These are phyloP conservation scores for Ciconia maguari DNA, from an alignment of 2,113 vertebrate species.

Conservation along the genomic window DNA sequence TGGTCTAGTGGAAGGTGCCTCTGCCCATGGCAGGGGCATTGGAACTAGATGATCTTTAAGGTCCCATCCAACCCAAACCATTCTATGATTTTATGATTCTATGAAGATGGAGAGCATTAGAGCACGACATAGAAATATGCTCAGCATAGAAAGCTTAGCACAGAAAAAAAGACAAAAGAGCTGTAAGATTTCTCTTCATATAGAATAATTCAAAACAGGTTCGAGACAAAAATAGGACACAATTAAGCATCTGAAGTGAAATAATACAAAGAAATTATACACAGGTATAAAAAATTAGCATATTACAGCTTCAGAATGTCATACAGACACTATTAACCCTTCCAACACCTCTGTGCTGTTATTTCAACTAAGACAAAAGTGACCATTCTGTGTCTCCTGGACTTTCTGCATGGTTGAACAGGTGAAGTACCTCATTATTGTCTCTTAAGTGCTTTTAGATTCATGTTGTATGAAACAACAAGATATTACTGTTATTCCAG, in stretches of 20 bases:
- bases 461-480: neutral
- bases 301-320: neutral
- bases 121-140: neutral
- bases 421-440: neutral
- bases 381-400: neutral
- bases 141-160: neutral
- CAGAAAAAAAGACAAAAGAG: neutral
- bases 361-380: neutral
- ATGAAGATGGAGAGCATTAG: slow-evolving; percentile 1
- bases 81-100: neutral
- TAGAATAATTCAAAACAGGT: neutral
- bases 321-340: neutral
- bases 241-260: neutral
- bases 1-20: neutral
- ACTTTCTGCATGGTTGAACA: neutral
- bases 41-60: neutral
- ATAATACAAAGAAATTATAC: neutral
- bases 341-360: neutral
- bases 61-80: neutral
- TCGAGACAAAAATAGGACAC: neutral
- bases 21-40: neutral
- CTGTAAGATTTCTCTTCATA: neutral
- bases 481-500: neutral
- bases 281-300: neutral
- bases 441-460: neutral